Evolutionary conservation across 1,140 invertebrate species (phyloP).

Genomic region (Amphibalanus amphitrite): DNA sequence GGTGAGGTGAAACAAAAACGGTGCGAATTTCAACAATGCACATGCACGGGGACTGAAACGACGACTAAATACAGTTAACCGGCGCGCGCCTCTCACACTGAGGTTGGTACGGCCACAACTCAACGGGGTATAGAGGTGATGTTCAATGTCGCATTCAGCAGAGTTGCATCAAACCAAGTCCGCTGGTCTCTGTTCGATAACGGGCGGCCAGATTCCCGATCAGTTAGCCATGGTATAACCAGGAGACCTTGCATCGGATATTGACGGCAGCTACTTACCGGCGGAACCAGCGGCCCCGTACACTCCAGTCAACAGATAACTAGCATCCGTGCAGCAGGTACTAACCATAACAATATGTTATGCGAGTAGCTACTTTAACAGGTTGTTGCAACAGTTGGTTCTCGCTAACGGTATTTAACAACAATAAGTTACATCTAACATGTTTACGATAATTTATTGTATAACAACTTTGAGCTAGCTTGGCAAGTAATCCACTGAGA

Average conservation of each 20-base stretch:
- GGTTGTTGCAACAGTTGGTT: background rate
- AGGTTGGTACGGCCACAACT: background rate
- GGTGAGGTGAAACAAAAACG: background rate
- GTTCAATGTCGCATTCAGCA: background rate
- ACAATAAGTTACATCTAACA: slow-evolving; percentile 1
- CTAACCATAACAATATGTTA: background rate
- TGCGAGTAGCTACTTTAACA: background rate
- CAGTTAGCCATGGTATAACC: background rate
- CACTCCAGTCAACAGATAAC: background rate
- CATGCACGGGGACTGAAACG: background rate
- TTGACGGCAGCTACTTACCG: too few species aligned
- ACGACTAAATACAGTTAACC: too few species aligned
- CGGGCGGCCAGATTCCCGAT: too few species aligned
- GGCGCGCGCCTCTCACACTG: background rate
- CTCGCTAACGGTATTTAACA: background rate
- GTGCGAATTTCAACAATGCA: background rate
- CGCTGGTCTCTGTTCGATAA: too few species aligned
- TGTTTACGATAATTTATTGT: slow-evolving; percentile 1
- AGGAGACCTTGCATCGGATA: too few species aligned
- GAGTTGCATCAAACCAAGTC: background rate
- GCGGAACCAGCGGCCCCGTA: background rate
- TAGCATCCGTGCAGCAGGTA: background rate
- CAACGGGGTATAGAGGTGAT: background rate
- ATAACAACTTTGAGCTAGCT: slow-evolving; percentile 1
- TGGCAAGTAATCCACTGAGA: slow-evolving; percentile 1